Base-by-base conservation (phyloP, 1,140 invertebrate species). In the Augochlora pura region DNA sequence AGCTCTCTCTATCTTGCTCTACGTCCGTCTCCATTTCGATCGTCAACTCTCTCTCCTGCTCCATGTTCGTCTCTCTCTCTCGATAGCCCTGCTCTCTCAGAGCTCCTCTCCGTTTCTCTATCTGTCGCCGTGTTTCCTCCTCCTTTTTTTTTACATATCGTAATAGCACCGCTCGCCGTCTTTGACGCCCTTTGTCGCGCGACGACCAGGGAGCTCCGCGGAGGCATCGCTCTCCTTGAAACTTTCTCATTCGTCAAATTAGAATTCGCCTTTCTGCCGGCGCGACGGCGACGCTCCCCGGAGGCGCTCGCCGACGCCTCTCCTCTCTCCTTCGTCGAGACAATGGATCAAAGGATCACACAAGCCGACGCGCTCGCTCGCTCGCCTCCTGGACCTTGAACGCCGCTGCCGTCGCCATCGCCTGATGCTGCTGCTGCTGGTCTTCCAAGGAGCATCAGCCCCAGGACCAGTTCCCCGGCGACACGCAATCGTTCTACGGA, bases 181-280 rank as follows among this genome's bases (percentile, higher is more conserved):
- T 86, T 86, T 86, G 84, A 86, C 62, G 83, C 62, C 71, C 86
- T 86, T 87, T 87, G 86, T 84, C 76, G 79, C 77, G 78, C 66
- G n/a, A 42, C 57, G 52, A 25, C 63, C 42, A 59, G 70, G 69
- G 73, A 68, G 81, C 67, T 84, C 38, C 81, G n/a, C n/a, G n/a
- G 76, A 85, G 65, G 70, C 54, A 81, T 57, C 82, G 79, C 38
- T 77, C 86, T 86, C 81, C 89, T 90, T 87, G 87, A 91, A 91
- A 90, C 87, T 91, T 91, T 87, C 86, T 90, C 89, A 90, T 91
- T 91, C 90, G 90, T 90, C 90, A 91, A 91, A 91, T 89, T 87
- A 88, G 86, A 90, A 89, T 85, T 88, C 82, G 87, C 84, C 85
- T 91, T 91, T 90, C 89, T 86, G 85, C 82, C 81, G 83, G 82